Conservation (phyloP, 2,113 vertebrate species). For the Muscicapa adusta region DNA sequence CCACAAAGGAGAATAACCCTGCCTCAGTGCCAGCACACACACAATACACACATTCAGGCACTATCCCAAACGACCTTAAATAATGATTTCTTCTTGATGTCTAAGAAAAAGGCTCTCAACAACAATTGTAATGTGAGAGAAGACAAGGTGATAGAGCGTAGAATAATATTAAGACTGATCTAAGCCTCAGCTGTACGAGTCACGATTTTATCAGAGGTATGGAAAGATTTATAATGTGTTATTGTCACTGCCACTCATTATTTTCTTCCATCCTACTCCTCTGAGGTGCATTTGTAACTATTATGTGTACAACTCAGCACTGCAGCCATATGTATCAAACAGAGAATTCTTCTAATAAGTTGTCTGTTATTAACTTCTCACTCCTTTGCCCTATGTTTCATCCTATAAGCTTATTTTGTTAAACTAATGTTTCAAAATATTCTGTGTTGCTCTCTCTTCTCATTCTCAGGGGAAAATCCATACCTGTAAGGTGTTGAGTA, state of each 20-base stretch:
- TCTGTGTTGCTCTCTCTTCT: background rate
- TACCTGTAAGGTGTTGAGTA: background rate
- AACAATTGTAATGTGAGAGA: background rate
- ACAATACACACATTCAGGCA: background rate
- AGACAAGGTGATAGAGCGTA: background rate
- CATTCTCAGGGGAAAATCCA: background rate
- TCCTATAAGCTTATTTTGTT: background rate
- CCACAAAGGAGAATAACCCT: slow-evolving; percentile 10
- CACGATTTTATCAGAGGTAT: background rate
- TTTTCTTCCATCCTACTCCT: background rate
- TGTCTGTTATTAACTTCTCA: background rate
- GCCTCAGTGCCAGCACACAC: slow-evolving; percentile 8
- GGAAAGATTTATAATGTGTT: background rate
- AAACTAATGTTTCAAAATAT: background rate
- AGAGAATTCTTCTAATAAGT: background rate
- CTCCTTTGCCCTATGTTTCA: background rate
- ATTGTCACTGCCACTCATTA: background rate
- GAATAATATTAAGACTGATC: background rate
- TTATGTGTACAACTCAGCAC: background rate
- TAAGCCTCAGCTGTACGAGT: background rate
- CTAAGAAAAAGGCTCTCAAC: background rate
- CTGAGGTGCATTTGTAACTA: background rate
- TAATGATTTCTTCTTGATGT: background rate
- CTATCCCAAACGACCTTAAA: background rate
- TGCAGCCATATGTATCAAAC: background rate